Conservation (phyloP, 1,140 invertebrate genomes). For the Drosophila lowei region DNA sequence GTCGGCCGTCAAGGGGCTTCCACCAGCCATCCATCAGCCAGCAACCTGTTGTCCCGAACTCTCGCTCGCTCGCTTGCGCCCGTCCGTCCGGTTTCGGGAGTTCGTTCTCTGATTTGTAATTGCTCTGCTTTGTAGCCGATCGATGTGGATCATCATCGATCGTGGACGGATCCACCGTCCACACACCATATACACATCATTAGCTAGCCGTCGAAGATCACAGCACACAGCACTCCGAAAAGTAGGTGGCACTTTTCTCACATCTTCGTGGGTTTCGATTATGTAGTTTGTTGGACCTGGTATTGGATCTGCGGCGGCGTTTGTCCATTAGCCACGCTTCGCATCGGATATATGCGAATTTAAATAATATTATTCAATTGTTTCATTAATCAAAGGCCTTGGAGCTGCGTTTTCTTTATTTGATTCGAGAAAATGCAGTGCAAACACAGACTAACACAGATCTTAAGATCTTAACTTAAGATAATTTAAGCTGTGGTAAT, state of each 20-base stretch:
- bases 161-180: conserved; percentile 9
- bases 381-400: conserved; percentile 66
- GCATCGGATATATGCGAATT: conserved; percentile 79
- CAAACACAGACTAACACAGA: conserved; percentile 8
- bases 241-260: conserved; percentile 78
- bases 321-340: conserved; percentile 68
- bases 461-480: neutral
- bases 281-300: conserved; percentile 17
- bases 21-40: conserved; percentile 38
- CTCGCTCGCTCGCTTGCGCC: neutral
- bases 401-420: conserved; percentile 22
- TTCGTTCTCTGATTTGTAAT: conserved; percentile 56
- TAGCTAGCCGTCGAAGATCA: conserved; percentile 37
- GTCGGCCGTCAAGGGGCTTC: conserved; percentile 29
- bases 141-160: conserved; percentile 36
- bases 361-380: conserved; percentile 79
- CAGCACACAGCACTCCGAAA: conserved; percentile 17
- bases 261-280: conserved; percentile 33
- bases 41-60: conserved; percentile 66
- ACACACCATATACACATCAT: conserved; percentile 57
- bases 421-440: conserved; percentile 43
- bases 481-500: neutral
- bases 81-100: no score
- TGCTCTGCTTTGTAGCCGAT: conserved; percentile 59
- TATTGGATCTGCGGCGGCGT: conserved; percentile 56